These are phyloP conservation scores for Xiphorhynchus erythropygius DNA, from an alignment of 2,797 vertebrate species.

Conservation along the genomic window DNA sequence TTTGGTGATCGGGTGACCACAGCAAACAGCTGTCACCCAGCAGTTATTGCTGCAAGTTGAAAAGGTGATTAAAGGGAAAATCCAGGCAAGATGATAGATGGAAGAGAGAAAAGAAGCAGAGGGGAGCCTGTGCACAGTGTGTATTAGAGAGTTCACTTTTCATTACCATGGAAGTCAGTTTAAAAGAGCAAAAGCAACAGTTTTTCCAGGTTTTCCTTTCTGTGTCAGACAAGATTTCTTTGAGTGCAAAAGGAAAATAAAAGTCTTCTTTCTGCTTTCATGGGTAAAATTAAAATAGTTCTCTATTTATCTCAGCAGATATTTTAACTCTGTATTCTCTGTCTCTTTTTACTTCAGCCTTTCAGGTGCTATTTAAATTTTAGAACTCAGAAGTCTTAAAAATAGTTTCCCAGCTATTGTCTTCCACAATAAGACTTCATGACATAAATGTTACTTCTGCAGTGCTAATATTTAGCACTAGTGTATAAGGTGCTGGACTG, in stretches of 20 bases:
- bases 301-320: constrained; percentile 2
- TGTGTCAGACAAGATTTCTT: constrained; percentile 5
- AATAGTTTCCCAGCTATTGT: not conserved
- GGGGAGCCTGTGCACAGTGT: not conserved
- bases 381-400: not conserved
- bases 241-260: constrained; percentile 1
- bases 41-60: constrained; percentile 37
- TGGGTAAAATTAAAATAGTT: constrained; percentile 24
- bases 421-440: not conserved
- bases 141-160: not conserved
- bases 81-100: not conserved
- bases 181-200: constrained; percentile 18
- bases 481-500: not conserved
- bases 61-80: constrained; percentile 7
- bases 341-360: constrained; percentile 27
- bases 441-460: constrained; percentile 1
- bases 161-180: constrained; percentile 13
- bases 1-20: not conserved
- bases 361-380: constrained; percentile 9
- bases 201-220: constrained; percentile 2
- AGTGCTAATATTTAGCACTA: constrained; percentile 7
- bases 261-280: not conserved
- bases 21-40: constrained; percentile 13
- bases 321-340: not conserved
- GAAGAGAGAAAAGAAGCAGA: not conserved